Percentiles rank a stretch among this genome's conserved stretches.
Conservation (phyloP, 2,888 invertebrate genomes). For the Parnassius orleans region DNA sequence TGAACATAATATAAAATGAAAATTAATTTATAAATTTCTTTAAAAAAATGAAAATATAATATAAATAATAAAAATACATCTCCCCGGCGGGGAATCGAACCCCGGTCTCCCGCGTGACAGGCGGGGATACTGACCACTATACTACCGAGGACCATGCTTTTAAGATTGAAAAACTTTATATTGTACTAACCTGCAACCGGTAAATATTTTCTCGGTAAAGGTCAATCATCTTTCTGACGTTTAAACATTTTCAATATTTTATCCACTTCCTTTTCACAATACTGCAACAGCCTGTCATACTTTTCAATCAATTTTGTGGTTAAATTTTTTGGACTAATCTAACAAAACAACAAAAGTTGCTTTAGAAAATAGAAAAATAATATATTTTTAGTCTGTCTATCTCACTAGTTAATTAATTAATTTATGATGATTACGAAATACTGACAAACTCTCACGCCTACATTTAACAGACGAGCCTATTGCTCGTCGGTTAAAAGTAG, state of each 20-base stretch:
- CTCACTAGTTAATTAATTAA: no score
- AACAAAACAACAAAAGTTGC: not conserved
- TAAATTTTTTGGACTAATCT: constrained; percentile 92
- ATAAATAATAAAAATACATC: constrained; percentile 2
- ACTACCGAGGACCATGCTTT: constrained; percentile 69
- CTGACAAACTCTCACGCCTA: no score
- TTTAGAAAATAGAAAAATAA: no score
- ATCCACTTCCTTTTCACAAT: constrained; percentile 93
- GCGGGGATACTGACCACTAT: constrained; percentile 82
- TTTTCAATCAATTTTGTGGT: constrained; percentile 90
- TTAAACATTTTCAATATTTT: constrained; percentile 92
- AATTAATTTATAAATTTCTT: no score
- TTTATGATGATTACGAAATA: no score
- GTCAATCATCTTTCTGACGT: constrained; percentile 94
- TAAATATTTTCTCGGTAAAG: constrained; percentile 93
- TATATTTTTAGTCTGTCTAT: no score
- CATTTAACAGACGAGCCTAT: no score
- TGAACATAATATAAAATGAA: no score
- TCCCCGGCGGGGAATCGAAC: constrained; percentile 80
- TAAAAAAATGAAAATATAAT: no score
- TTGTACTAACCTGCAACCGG: constrained; percentile 89
- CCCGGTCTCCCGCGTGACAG: constrained; percentile 82
- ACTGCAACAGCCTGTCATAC: constrained; percentile 89
- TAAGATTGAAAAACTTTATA: not conserved
- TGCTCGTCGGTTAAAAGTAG: no score